Percentiles rank a stretch among this genome's conserved stretches.
Conservation (phyloP, 2,113 vertebrate genomes). For the Bubo scandiacus region DNA sequence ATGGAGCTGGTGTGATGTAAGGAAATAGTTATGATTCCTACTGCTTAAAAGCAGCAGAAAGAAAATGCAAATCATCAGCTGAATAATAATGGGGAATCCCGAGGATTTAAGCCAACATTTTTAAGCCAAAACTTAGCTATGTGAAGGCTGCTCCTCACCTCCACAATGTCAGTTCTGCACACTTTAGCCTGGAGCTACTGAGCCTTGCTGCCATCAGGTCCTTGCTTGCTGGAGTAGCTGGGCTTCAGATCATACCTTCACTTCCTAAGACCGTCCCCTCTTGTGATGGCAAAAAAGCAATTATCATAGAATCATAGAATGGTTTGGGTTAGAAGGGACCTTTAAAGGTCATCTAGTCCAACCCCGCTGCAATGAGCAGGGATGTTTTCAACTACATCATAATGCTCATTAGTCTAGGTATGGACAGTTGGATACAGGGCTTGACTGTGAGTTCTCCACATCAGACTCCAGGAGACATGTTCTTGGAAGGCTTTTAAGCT, state of each 20-base stretch:
- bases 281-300: not conserved
- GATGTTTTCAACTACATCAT: not conserved
- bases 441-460: not conserved
- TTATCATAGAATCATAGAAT: not conserved
- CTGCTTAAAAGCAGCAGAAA: not conserved
- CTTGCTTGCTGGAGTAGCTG: not conserved
- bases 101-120: not conserved
- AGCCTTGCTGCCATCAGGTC: not conserved
- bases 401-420: not conserved
- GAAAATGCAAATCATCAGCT: not conserved
- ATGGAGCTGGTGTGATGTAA: not conserved
- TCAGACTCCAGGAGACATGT: not conserved
- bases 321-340: not conserved
- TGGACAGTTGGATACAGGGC: not conserved
- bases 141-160: not conserved
- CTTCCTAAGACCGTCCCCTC: not conserved
- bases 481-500: not conserved
- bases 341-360: not conserved
- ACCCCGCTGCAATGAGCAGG: rapidly evolving
- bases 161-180: not conserved
- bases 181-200: not conserved
- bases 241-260: not conserved
- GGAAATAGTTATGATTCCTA: not conserved
- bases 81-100: not conserved
- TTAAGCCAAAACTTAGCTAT: not conserved